These are phyloP conservation scores for Peromyscus californicus DNA, from an alignment of 2,113 vertebrate species.

Conservation along the genomic window DNA sequence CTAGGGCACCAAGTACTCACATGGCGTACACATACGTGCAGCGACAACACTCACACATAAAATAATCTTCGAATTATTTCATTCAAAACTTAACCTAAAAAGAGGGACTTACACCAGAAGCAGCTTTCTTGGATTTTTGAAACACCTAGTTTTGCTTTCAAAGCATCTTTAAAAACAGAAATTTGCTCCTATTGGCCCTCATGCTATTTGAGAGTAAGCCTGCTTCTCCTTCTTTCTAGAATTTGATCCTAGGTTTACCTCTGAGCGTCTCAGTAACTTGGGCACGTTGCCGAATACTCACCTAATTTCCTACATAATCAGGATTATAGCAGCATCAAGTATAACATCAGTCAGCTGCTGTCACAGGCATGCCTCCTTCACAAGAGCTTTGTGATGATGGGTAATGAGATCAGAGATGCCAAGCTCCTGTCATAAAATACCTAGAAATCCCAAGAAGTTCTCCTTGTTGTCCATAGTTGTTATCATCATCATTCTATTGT, in stretches of 20 bases:
- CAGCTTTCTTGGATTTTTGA: neutral
- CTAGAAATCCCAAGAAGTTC: neutral
- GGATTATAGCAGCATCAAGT: neutral
- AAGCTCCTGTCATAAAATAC: neutral
- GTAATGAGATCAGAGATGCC: neutral
- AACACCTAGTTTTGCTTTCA: neutral
- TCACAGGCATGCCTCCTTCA: neutral
- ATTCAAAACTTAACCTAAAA: neutral
- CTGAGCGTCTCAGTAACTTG: neutral
- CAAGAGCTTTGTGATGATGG: neutral
- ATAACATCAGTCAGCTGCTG: neutral
- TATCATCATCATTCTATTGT: neutral
- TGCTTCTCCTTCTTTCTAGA: neutral
- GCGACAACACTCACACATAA: neutral
- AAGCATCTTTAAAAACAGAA: conserved; percentile 33
- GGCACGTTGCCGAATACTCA: neutral
- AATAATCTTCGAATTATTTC: too few species aligned
- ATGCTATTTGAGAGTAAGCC: neutral
- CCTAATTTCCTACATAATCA: neutral
- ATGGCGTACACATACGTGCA: neutral
- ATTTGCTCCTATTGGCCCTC: neutral
- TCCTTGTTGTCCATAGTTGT: neutral
- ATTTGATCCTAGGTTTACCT: neutral
- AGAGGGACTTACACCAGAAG: neutral
- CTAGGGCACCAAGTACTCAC: neutral